Evolutionary conservation across 2,888 invertebrate species (phyloP).

Genomic region (Pammene fasciana): DNA sequence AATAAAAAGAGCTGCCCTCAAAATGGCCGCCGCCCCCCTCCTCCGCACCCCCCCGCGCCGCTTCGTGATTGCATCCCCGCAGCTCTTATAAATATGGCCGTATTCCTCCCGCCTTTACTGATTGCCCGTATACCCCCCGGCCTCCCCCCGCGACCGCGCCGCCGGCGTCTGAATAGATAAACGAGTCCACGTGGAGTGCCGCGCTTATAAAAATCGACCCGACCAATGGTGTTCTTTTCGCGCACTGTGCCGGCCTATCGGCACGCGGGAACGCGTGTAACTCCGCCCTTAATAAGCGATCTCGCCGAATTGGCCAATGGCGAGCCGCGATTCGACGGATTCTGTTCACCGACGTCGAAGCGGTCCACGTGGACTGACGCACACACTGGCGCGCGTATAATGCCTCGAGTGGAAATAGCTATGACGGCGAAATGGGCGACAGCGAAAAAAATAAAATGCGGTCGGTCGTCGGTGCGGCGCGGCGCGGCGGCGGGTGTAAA

Average conservation of each 20-base stretch:
- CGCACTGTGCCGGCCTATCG: constrained; percentile 61
- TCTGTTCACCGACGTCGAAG: constrained; percentile 76
- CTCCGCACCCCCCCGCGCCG: constrained; percentile 78
- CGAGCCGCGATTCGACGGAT: constrained; percentile 59
- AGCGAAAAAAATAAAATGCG: constrained; percentile 84
- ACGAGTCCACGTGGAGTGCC: constrained; percentile 83
- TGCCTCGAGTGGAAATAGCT: constrained; percentile 84
- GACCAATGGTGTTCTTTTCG: constrained; percentile 64
- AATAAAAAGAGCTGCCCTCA: constrained; percentile 88
- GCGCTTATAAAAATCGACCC: constrained; percentile 82
- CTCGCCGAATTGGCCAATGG: constrained; percentile 67
- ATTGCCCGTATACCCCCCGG: constrained; percentile 84
- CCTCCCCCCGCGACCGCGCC: constrained; percentile 82
- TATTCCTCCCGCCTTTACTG: constrained; percentile 84
- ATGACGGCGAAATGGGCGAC: constrained; percentile 84
- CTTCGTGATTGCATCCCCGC: constrained; percentile 84
- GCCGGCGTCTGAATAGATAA: constrained; percentile 85
- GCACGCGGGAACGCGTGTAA: constrained; percentile 70
- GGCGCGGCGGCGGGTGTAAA: constrained; percentile 79
- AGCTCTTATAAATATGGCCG: constrained; percentile 85
- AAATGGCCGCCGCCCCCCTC: constrained; percentile 87
- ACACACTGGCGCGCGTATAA: constrained; percentile 77
- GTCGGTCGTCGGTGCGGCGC: constrained; percentile 77
- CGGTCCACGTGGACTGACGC: constrained; percentile 81
- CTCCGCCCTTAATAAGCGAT: constrained; percentile 85